Conservation (phyloP, 2,888 invertebrate species). For the Xestia xanthographa region DNA sequence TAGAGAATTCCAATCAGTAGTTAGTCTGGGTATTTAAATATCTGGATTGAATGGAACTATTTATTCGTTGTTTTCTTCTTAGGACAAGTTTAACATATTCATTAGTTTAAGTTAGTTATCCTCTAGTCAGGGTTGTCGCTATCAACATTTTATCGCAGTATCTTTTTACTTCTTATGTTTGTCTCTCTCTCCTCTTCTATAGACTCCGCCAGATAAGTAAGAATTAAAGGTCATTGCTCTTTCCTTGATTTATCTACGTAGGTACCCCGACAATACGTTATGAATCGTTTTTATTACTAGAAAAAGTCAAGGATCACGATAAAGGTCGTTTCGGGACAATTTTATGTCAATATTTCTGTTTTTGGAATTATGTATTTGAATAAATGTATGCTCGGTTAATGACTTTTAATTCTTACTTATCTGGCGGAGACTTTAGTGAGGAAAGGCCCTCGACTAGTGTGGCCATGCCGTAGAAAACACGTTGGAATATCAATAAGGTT, state of each 20-base stretch:
- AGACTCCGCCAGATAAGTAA: too few relatives aligned
- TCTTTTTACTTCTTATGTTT: background rate
- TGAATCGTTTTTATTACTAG: too few relatives aligned
- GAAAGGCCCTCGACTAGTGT: background rate
- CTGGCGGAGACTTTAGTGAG: too few relatives aligned
- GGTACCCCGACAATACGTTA: too few relatives aligned
- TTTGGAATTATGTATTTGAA: too few relatives aligned
- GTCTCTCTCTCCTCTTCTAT: background rate
- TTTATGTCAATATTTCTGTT: too few relatives aligned
- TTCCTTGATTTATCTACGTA: too few relatives aligned
- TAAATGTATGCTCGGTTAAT: too few relatives aligned
- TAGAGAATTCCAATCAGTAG: constrained; percentile 49
- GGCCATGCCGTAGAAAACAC: background rate
- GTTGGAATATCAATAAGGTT: background rate
- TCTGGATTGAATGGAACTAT: background rate
- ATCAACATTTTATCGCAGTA: background rate
- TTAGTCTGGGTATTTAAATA: constrained; percentile 37
- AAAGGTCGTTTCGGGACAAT: too few relatives aligned
- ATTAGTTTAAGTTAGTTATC: background rate
- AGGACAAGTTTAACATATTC: background rate
- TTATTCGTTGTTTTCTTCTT: constrained; percentile 9
- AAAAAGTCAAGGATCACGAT: too few relatives aligned
- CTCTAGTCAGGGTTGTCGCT: background rate
- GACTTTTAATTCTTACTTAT: too few relatives aligned
- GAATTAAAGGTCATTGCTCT: too few relatives aligned